Conservation (phyloP, 2,797 vertebrate species). For the Oryzias sinensis region DNA sequence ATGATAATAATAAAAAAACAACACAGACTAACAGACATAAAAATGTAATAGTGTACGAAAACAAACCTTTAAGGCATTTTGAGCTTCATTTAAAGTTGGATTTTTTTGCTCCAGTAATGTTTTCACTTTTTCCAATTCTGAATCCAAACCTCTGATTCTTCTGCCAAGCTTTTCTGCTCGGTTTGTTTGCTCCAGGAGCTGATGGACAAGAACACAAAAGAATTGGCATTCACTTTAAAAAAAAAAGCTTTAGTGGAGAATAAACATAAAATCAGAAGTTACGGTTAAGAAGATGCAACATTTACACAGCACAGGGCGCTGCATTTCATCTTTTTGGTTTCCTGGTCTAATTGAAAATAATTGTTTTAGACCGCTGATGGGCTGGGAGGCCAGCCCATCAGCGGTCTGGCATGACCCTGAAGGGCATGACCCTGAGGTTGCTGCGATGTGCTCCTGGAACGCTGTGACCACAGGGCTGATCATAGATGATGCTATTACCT, state of each 20-base stretch:
- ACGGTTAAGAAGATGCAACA: too few species aligned
- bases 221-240: neutral
- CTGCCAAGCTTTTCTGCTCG: conserved; percentile 71
- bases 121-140: conserved; percentile 79
- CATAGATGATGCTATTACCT: too few species aligned
- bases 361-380: too few species aligned
- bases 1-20: too few species aligned
- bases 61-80: conserved; percentile 86
- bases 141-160: conserved; percentile 78
- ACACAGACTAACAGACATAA: neutral
- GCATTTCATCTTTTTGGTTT: too few species aligned
- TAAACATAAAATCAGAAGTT: neutral
- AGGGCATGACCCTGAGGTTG: too few species aligned
- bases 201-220: conserved; percentile 12
- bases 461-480: too few species aligned
- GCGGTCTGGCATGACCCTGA: too few species aligned
- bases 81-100: conserved; percentile 80
- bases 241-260: neutral
- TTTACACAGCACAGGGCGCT: too few species aligned
- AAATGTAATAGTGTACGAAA: neutral
- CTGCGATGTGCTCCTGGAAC: too few species aligned
- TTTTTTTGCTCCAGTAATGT: conserved; percentile 82
- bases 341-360: too few species aligned
- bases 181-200: conserved; percentile 61
- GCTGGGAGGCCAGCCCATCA: too few species aligned